phyloP scores from a whole-genome alignment of 2,888 invertebrate genomes.

The Nudaria mundana region DNA sequence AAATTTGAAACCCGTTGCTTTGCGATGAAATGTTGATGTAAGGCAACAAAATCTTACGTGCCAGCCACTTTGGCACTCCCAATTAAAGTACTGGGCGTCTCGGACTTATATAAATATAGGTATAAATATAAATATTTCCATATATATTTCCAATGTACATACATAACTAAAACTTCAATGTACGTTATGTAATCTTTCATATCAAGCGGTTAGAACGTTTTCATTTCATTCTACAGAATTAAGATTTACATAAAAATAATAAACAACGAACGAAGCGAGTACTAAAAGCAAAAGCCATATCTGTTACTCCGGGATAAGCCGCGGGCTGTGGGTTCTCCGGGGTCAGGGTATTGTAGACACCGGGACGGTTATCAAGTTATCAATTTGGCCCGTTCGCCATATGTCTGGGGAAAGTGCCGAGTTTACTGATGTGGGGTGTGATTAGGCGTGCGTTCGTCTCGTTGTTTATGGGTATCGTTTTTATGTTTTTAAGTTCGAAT shows the following conservation, averaged over 20 bases:
- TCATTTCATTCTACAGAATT: conserved; percentile 54
- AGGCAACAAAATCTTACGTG: too few relatives aligned
- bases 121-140: too few relatives aligned
- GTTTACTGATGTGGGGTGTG: conserved; percentile 13
- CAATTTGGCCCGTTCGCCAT: conserved; percentile 55
- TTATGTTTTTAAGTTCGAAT: neutral
- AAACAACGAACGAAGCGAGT: conserved; percentile 30
- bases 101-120: too few relatives aligned
- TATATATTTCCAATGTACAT: too few relatives aligned
- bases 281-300: conserved; percentile 40
- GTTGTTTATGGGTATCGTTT: neutral
- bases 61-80: too few relatives aligned
- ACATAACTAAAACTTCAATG: too few relatives aligned
- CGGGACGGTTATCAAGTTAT: conserved; percentile 70
- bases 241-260: conserved; percentile 62
- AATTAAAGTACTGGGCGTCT: too few relatives aligned
- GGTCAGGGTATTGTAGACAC: conserved; percentile 38
- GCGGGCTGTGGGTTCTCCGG: conserved; percentile 39
- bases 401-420: conserved; percentile 22
- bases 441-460: conserved; percentile 8
- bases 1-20: too few relatives aligned
- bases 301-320: conserved; percentile 46
- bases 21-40: too few relatives aligned
- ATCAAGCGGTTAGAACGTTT: conserved; percentile 40
- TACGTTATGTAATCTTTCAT: too few relatives aligned